Evolutionary conservation across 2,797 vertebrate species (phyloP).

Genomic region (Sarcophilus harrisii): DNA sequence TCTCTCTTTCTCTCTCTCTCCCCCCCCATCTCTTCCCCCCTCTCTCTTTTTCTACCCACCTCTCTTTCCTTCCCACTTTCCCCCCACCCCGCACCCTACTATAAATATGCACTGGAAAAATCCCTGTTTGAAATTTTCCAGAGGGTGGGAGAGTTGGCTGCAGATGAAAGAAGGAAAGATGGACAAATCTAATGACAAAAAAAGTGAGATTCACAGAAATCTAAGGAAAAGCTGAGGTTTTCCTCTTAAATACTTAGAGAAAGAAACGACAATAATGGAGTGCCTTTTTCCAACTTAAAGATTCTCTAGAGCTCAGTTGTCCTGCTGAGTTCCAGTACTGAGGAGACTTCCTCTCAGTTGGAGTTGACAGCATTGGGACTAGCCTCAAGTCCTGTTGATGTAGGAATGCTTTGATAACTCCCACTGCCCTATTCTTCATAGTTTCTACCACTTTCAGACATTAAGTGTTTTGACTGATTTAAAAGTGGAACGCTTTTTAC

Average conservation of each 20-base stretch:
- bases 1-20: too few relatives aligned
- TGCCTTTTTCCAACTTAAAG: slow-evolving; percentile 51
- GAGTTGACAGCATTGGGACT: slow-evolving; percentile 59
- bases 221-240: slow-evolving; percentile 48
- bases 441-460: slow-evolving; percentile 1
- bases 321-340: slow-evolving; percentile 52
- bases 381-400: slow-evolving; percentile 69
- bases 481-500: slow-evolving; percentile 23
- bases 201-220: slow-evolving; percentile 30
- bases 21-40: too few relatives aligned
- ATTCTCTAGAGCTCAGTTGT: slow-evolving; percentile 60
- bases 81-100: not conserved
- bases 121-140: slow-evolving; percentile 34
- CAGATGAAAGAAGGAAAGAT: not conserved
- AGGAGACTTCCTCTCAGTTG: slow-evolving; percentile 47
- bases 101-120: slow-evolving; percentile 46
- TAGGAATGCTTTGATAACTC: slow-evolving; percentile 80
- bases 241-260: slow-evolving; percentile 50
- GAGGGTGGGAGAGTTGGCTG: not conserved
- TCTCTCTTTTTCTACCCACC: too few relatives aligned
- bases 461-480: slow-evolving; percentile 44
- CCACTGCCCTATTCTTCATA: slow-evolving; percentile 30
- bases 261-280: slow-evolving; percentile 60
- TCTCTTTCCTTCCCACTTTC: too few relatives aligned
- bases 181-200: slow-evolving; percentile 33